Conservation (phyloP, 2,113 vertebrate species). For the Dicaeum eximium region DNA sequence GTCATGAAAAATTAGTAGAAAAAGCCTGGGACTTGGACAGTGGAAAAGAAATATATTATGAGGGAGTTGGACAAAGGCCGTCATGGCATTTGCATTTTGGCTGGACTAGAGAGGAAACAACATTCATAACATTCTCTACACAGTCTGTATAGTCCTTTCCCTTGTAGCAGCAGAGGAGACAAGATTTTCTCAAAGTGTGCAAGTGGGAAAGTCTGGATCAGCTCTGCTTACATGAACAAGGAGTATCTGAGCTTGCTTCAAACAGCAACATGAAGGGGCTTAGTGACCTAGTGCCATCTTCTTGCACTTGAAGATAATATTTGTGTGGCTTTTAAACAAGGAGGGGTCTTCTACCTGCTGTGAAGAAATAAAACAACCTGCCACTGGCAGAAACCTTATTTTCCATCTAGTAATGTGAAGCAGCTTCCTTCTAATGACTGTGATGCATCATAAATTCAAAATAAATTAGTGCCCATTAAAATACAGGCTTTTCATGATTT, state of each 20-base stretch:
- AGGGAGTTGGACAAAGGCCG: neutral
- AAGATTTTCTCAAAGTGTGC: neutral
- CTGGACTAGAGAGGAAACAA: neutral
- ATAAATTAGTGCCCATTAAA: conserved; percentile 62
- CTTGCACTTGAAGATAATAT: neutral
- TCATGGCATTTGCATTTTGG: neutral
- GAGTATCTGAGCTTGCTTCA: neutral
- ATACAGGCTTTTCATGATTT: conserved; percentile 37
- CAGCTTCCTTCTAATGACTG: conserved; percentile 26
- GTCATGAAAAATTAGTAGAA: neutral
- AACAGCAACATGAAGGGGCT: neutral
- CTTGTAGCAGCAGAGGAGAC: neutral
- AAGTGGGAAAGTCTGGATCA: accelerated
- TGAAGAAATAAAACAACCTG: conserved; percentile 17
- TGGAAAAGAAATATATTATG: neutral
- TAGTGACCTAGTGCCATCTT: neutral
- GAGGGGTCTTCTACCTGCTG: neutral
- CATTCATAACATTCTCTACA: neutral
- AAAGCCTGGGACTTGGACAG: neutral
- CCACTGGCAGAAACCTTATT: neutral
- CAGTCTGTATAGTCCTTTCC: neutral
- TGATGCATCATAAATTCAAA: conserved; percentile 60
- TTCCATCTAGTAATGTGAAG: neutral
- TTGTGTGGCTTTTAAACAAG: neutral
- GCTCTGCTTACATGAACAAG: neutral